Percentiles rank a stretch among this genome's conserved stretches.
These are phyloP conservation scores for Emys orbicularis DNA, from an alignment of 2,797 vertebrate genomes.

Conservation along the genomic window DNA sequence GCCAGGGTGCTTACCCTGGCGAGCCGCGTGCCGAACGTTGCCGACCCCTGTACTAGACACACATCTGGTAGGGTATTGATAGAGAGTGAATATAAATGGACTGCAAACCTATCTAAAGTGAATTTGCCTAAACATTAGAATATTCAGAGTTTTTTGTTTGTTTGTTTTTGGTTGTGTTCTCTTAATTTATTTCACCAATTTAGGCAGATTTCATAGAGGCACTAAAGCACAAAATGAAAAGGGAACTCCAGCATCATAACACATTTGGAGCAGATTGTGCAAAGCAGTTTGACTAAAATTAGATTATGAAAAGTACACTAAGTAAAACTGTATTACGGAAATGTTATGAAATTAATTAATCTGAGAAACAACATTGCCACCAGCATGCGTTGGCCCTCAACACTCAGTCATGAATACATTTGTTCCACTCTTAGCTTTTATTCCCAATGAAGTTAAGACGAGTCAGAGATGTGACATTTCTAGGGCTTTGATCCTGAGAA, in stretches of 20 bases:
- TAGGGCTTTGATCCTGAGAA: constrained; percentile 32
- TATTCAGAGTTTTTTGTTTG: background rate
- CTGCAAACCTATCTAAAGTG: constrained; percentile 8
- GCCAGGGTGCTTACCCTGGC: too few species aligned
- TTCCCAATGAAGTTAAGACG: background rate
- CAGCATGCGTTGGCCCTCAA: constrained; percentile 48
- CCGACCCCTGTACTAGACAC: too few species aligned
- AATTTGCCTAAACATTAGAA: constrained; percentile 15
- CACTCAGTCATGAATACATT: constrained; percentile 6
- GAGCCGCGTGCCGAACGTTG: too few species aligned
- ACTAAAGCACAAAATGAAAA: constrained; percentile 66
- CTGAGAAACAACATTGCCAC: constrained; percentile 49
- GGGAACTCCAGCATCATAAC: constrained; percentile 63
- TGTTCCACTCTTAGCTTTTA: constrained; percentile 39
- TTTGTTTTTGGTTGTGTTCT: constrained; percentile 32
- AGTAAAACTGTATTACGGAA: constrained; percentile 69
- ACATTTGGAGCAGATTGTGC: constrained; percentile 76
- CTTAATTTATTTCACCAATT: constrained; percentile 68
- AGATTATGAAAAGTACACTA: constrained; percentile 74
- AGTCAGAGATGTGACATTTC: constrained; percentile 26
- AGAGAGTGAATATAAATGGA: background rate
- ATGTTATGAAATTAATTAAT: constrained; percentile 76
- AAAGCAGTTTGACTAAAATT: constrained; percentile 78
- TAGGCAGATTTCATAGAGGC: constrained; percentile 66
- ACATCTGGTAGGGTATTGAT: background rate